These are phyloP conservation scores for Caenorhabditis sulstoni DNA, from an alignment of 2,888 invertebrate species.

Conservation along the genomic window DNA sequence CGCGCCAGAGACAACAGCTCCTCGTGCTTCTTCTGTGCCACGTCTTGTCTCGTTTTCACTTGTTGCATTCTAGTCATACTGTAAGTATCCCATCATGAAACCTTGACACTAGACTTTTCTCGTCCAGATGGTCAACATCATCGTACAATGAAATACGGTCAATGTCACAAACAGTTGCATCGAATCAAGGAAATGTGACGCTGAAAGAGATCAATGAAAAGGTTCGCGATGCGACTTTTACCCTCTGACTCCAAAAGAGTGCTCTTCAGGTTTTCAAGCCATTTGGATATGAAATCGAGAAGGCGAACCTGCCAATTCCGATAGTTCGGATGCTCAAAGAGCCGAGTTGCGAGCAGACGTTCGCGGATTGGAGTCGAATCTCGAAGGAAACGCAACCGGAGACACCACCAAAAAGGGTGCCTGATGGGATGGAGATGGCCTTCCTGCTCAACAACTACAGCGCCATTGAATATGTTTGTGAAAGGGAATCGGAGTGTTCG, in stretches of 20 bases:
- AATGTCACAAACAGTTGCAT: too few species aligned
- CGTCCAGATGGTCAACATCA: too few species aligned
- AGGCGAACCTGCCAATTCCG: not conserved
- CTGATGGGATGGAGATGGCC: not conserved
- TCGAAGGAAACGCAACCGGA: not conserved
- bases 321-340: not conserved
- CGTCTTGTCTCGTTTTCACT: too few species aligned
- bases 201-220: not conserved
- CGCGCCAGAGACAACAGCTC: too few species aligned
- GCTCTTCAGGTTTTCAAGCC: not conserved
- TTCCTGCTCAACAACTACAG: conserved; percentile 1
- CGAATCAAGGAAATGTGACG: not conserved
- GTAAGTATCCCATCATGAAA: too few species aligned
- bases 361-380: not conserved
- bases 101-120: too few species aligned
- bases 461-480: not conserved
- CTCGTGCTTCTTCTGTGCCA: too few species aligned
- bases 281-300: conserved; percentile 8
- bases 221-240: not conserved
- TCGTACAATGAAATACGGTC: too few species aligned
- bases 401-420: not conserved
- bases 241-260: not conserved
- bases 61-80: too few species aligned
- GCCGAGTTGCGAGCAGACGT: not conserved
- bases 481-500: too few species aligned